Conservation (phyloP, 2,797 vertebrate species). For the Alfaro cultratus region DNA sequence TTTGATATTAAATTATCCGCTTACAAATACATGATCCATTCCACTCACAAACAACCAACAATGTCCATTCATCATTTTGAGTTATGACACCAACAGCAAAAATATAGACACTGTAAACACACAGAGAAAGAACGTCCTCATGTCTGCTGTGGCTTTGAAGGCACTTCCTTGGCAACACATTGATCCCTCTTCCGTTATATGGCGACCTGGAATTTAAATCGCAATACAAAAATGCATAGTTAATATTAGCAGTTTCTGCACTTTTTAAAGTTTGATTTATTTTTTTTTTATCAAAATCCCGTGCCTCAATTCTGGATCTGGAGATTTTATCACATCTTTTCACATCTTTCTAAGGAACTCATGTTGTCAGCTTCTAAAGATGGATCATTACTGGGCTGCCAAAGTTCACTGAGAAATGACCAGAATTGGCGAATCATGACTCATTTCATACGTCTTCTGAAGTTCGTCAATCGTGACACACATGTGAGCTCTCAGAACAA, state of each 20-base stretch:
- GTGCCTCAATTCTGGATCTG: neutral
- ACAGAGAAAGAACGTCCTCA: conserved; percentile 51
- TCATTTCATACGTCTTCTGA: conserved; percentile 50
- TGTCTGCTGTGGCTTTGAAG: conserved; percentile 79
- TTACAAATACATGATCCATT: conserved; percentile 65
- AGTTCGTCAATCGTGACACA: conserved; percentile 43
- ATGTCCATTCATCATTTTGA: conserved; percentile 57
- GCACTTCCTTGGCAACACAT: conserved; percentile 83
- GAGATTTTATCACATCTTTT: conserved; percentile 14
- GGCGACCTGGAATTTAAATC: conserved; percentile 62
- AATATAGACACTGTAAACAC: conserved; percentile 61
- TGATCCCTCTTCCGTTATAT: conserved; percentile 69
- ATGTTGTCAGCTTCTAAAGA: conserved; percentile 43
- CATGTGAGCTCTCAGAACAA: conserved; percentile 47
- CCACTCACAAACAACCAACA: conserved; percentile 50
- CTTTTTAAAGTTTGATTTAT: conserved; percentile 3
- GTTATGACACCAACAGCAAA: conserved; percentile 49
- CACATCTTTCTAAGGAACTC: conserved; percentile 24
- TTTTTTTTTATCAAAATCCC: conserved; percentile 13
- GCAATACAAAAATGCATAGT: conserved; percentile 18
- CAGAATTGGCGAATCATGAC: conserved; percentile 54
- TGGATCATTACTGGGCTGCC: conserved; percentile 29
- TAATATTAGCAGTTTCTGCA: conserved; percentile 3
- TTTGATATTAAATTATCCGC: conserved; percentile 74
- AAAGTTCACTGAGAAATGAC: conserved; percentile 36